Evolutionary conservation across 2,888 invertebrate genomes (phyloP).

Genomic region (Deroplatys truncata): DNA sequence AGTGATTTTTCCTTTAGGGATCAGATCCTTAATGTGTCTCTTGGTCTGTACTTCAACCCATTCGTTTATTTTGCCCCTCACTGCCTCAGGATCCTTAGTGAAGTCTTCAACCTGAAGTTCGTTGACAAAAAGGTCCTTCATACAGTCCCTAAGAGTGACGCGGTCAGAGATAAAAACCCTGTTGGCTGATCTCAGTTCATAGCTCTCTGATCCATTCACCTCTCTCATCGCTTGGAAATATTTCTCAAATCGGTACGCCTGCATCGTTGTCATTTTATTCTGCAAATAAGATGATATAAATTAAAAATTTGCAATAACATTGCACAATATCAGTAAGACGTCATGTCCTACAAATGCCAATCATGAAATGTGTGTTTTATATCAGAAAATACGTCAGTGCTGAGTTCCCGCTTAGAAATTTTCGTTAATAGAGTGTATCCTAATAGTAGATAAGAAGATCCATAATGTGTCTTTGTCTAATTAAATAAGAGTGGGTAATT

Average conservation of each 20-base stretch:
- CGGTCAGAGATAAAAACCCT: conserved; percentile 66
- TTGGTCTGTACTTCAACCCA: conserved; percentile 76
- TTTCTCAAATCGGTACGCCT: conserved; percentile 70
- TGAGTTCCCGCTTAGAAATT: too few species aligned
- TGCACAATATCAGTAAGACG: too few species aligned
- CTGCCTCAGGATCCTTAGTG: conserved; percentile 52
- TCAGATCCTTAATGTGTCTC: conserved; percentile 69
- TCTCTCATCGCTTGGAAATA: conserved; percentile 50
- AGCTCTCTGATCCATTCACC: conserved; percentile 51
- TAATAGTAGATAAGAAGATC: too few species aligned
- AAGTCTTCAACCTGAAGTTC: conserved; percentile 53
- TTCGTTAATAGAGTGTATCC: too few species aligned
- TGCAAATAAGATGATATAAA: conserved; percentile 35
- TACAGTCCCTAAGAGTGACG: conserved; percentile 60
- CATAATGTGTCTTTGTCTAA: too few species aligned
- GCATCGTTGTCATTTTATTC: conserved; percentile 67
- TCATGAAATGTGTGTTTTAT: too few species aligned
- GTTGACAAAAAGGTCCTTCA: conserved; percentile 57
- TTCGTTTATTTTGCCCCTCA: conserved; percentile 63
- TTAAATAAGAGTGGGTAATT: too few species aligned
- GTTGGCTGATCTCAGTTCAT: conserved; percentile 74
- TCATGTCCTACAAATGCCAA: too few species aligned
- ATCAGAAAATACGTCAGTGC: too few species aligned
- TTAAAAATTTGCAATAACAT: neutral
- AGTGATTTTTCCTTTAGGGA: conserved; percentile 61